Percentiles rank a stretch among this genome's conserved stretches.
These are phyloP conservation scores for Episyrphus balteatus DNA, from an alignment of 1,140 invertebrate species.

Conservation along the genomic window DNA sequence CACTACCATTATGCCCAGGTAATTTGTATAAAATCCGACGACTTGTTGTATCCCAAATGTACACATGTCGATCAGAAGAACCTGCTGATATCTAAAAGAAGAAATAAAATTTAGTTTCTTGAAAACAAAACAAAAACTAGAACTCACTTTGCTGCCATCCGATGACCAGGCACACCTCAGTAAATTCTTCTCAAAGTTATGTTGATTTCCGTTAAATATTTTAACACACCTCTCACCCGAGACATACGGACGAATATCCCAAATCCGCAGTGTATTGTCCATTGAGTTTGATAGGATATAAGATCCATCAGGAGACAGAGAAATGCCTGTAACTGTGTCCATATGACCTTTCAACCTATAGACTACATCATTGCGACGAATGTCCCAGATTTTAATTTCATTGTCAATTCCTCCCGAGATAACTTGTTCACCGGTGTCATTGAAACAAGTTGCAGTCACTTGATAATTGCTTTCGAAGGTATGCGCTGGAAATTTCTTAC, in stretches of 20 bases:
- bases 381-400: slow-evolving; percentile 96
- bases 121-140: slow-evolving; percentile 9
- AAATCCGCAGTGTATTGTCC: slow-evolving; percentile 84
- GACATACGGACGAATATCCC: slow-evolving; percentile 70
- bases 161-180: slow-evolving; percentile 80
- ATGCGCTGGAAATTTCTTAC: slow-evolving; percentile 66
- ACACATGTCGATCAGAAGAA: slow-evolving; percentile 90
- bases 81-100: slow-evolving; percentile 76
- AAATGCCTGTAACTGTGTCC: slow-evolving; percentile 89
- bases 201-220: slow-evolving; percentile 85
- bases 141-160: slow-evolving; percentile 66
- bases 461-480: slow-evolving; percentile 76
- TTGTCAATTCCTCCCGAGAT: slow-evolving; percentile 93
- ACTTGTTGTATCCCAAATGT: slow-evolving; percentile 93
- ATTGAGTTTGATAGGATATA: slow-evolving; percentile 93
- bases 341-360: slow-evolving; percentile 80
- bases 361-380: slow-evolving; percentile 78
- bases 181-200: slow-evolving; percentile 96
- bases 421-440: slow-evolving; percentile 88
- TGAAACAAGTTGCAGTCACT: slow-evolving; percentile 87
- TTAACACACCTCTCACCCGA: slow-evolving; percentile 89
- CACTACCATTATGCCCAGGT: slow-evolving; percentile 94
- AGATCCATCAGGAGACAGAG: slow-evolving; percentile 88
- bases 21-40: slow-evolving; percentile 90
- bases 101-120: slow-evolving; percentile 48